phyloP scores from a whole-genome alignment of 2,113 vertebrate species.

The Melozone crissalis region DNA sequence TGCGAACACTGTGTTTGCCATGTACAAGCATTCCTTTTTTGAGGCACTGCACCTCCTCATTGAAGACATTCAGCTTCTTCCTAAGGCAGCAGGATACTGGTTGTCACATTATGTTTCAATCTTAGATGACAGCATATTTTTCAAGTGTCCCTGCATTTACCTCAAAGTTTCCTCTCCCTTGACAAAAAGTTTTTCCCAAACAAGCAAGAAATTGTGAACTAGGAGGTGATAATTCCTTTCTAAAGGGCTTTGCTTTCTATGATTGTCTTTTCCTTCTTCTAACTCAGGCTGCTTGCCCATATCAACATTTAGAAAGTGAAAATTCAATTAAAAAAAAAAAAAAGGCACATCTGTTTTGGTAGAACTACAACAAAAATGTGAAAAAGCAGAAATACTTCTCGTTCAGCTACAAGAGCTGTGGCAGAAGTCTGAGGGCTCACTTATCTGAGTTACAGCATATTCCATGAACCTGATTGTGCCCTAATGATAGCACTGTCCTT shows the following conservation, averaged over 20 bases:
- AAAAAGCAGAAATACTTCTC: neutral
- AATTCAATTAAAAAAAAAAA: neutral
- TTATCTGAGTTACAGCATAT: slow-evolving; percentile 19
- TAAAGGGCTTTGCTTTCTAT: neutral
- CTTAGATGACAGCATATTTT: slow-evolving; percentile 63
- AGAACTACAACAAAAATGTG: neutral
- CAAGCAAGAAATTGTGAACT: slow-evolving; percentile 15
- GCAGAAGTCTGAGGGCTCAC: slow-evolving; percentile 5
- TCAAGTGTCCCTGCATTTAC: slow-evolving; percentile 52
- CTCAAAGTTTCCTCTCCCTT: slow-evolving; percentile 38
- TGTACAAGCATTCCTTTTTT: slow-evolving; percentile 33
- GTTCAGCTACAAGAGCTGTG: neutral
- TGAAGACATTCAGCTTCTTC: slow-evolving; percentile 31
- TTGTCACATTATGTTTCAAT: slow-evolving; percentile 63
- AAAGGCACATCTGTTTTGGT: neutral
- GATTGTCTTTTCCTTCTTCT: neutral
- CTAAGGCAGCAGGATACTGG: slow-evolving; percentile 49
- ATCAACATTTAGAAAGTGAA: neutral
- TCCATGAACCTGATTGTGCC: slow-evolving; percentile 36
- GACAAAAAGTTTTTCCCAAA: slow-evolving; percentile 48
- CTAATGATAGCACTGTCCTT: slow-evolving; percentile 68
- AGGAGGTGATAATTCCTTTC: neutral
- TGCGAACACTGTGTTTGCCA: slow-evolving; percentile 15
- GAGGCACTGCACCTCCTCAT: slow-evolving; percentile 21
- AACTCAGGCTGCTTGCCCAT: neutral